Conservation (phyloP, 2,113 vertebrate species). For the Crotalus horridus region DNA sequence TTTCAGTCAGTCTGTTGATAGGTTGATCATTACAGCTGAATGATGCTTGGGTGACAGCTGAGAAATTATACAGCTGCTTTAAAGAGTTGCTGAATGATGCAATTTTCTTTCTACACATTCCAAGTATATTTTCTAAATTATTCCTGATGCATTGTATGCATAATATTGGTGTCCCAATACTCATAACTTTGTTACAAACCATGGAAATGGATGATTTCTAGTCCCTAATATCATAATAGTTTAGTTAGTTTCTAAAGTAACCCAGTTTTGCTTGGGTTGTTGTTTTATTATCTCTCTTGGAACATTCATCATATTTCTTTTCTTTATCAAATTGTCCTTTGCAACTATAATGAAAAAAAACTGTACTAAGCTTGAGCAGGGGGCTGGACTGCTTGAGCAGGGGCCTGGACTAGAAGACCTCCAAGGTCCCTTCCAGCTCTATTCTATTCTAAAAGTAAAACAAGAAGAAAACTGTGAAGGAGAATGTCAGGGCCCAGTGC, state of each 20-base stretch:
- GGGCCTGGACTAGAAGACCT: no score
- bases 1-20: neutral
- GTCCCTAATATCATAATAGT: conserved; percentile 69
- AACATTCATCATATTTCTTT: neutral
- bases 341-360: neutral
- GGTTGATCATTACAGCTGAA: neutral
- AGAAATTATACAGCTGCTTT: neutral
- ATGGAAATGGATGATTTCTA: conserved; percentile 43
- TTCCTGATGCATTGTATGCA: neutral
- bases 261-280: neutral
- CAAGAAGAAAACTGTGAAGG: neutral
- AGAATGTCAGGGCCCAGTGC: neutral
- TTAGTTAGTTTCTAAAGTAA: conserved; percentile 68
- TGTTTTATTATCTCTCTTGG: neutral
- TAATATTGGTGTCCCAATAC: neutral
- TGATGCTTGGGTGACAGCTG: neutral
- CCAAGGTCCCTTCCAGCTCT: no score
- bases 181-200: neutral
- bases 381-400: no score
- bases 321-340: neutral
- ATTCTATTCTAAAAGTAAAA: neutral
- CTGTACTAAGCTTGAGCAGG: neutral
- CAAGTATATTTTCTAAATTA: neutral
- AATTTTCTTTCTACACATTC: neutral
- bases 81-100: neutral